These are phyloP conservation scores for Nephotettix cincticeps DNA, from an alignment of 1,140 invertebrate genomes.

Conservation along the genomic window DNA sequence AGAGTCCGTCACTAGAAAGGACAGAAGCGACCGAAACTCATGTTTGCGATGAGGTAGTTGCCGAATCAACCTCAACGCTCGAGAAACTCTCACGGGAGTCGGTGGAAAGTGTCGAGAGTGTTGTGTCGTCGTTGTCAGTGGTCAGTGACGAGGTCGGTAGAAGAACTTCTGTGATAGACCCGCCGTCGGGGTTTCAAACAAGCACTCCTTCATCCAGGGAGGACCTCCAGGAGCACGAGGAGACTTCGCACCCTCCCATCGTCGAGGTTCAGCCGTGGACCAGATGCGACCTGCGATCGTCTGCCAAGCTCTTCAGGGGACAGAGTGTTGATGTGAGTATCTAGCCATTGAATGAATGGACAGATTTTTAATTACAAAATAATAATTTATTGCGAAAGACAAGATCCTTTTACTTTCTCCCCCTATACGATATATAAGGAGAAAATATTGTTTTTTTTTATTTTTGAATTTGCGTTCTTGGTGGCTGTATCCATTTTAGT, in stretches of 20 bases:
- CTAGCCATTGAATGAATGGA: too few species aligned
- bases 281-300: neutral
- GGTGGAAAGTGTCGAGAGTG: constrained; percentile 25
- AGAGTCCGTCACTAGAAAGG: too few species aligned
- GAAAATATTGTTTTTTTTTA: too few species aligned
- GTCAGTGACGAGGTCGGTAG: neutral
- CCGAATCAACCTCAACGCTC: neutral
- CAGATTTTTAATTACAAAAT: too few species aligned
- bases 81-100: constrained; percentile 19
- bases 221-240: neutral
- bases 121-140: neutral
- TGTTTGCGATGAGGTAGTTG: neutral
- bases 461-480: too few species aligned
- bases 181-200: constrained; percentile 22
- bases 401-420: too few species aligned
- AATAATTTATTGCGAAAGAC: too few species aligned
- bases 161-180: constrained; percentile 24
- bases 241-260: neutral
- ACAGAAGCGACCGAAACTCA: too few species aligned
- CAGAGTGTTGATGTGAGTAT: constrained; percentile 21
- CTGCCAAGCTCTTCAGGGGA: neutral
- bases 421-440: too few species aligned
- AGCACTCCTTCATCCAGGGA: constrained; percentile 12
- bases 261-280: constrained; percentile 14
- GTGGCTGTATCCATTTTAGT: too few species aligned